Conservation (phyloP, 2,113 vertebrate genomes). For the Microcebus jonahi region DNA sequence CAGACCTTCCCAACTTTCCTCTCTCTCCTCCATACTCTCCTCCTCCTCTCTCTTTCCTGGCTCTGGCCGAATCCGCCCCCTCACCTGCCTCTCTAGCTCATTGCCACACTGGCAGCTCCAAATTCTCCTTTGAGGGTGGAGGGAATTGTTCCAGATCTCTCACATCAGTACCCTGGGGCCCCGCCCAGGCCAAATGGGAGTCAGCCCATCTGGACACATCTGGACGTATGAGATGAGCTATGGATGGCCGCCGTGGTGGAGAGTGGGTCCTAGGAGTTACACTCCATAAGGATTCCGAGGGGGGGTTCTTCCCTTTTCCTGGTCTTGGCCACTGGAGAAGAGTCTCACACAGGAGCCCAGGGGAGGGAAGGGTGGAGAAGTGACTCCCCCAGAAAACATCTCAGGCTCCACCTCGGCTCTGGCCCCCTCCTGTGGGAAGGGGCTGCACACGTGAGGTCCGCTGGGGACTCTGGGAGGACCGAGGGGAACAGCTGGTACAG, state of each 20-base stretch:
- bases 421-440: background rate
- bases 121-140: background rate
- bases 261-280: background rate
- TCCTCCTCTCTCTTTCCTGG: background rate
- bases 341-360: background rate
- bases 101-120: background rate
- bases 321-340: background rate
- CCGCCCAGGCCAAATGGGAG: background rate
- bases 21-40: no score
- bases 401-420: background rate
- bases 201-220: background rate
- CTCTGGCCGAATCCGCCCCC: background rate
- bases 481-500: no score
- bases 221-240: background rate
- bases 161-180: background rate
- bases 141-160: background rate
- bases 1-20: background rate
- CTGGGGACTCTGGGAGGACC: no score
- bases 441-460: accelerated
- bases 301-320: background rate
- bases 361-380: background rate
- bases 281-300: background rate
- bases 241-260: background rate
- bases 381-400: background rate
- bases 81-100: background rate